Evolutionary conservation across 2,888 invertebrate genomes (phyloP), one percentile per base, ranked within the genome.

Genomic region (Hermaeophaga mercurialis): DNA sequence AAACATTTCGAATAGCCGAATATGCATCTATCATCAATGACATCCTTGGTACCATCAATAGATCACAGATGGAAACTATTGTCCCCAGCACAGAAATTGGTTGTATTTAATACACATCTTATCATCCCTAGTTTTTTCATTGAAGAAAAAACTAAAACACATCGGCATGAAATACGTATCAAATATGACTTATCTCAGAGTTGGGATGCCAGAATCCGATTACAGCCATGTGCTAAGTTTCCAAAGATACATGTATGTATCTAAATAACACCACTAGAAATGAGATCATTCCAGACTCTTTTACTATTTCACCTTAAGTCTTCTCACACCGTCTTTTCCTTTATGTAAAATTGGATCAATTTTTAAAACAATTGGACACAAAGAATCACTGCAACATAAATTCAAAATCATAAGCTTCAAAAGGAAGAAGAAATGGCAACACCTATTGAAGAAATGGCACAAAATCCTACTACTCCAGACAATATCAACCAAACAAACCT

Each of bases 61-160:
- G n/a, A n/a, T n/a, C n/a, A n/a, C n/a, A n/a, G n/a, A n/a, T n/a
- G 24, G 24, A 4, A 8, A 24, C 8, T 24, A 24, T 4, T 24
- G 4, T 6, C 24, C 8, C 24, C 24, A 24, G 24, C 24, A 24
- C 24, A 24, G 8, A 4, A 8, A 24, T 8, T 24, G 8, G 24
- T 24, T 8, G 8, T 24, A 24, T 24, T 8, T 24, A 24, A 24
- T 24, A 4, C 8, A 24, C 8, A 8, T 8, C 5, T 24, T 6
- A 34, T n/a, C 4, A 34, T 34, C 34, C 34, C 34, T 4, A 34
- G n/a, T 12, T 34, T n/a, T n/a, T 5, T 34, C n/a, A 5, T 34
- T 5, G 34, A 34, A 34, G n/a, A 34, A 34, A 5, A 34, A 34
- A n/a, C n/a, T n/a, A 34, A 34, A 34, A 34, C n/a, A 34, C 12